phyloP scores from a whole-genome alignment of 2,113 vertebrate species.

The Fregata magnificens region DNA sequence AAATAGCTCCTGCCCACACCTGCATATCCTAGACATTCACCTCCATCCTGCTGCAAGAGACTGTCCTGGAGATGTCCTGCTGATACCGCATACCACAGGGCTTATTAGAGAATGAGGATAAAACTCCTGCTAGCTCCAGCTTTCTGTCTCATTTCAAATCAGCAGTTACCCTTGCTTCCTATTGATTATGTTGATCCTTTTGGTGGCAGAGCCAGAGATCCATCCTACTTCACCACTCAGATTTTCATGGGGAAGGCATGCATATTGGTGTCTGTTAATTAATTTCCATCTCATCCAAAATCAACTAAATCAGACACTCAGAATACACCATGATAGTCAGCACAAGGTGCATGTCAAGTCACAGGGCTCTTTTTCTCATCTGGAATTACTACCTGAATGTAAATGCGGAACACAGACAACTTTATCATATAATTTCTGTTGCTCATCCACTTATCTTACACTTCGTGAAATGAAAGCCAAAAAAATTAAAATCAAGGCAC shows the following conservation, averaged over 20 bases:
- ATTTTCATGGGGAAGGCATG: not conserved
- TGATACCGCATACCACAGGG: not conserved
- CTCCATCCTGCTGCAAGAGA: not conserved
- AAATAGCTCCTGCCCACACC: not conserved
- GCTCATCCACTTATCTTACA: not conserved
- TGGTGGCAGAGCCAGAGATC: not conserved
- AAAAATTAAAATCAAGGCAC: not conserved
- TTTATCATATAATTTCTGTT: not conserved
- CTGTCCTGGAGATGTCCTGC: not conserved
- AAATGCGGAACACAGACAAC: constrained; percentile 6
- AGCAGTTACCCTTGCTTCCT: not conserved
- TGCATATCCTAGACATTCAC: not conserved
- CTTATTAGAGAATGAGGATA: not conserved
- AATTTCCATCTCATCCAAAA: not conserved
- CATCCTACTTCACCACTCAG: not conserved
- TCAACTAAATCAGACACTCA: not conserved
- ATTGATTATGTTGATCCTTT: fast-evolving
- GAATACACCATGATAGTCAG: not conserved
- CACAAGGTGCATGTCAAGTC: not conserved
- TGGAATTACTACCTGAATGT: not conserved
- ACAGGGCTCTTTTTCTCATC: not conserved
- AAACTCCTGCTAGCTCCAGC: not conserved
- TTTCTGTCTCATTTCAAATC: not conserved
- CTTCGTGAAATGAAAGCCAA: not conserved
- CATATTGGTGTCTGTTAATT: not conserved